A percentile compares a stretch with the other conserved stretches of the same genome.
These are phyloP conservation scores for Austrofundulus limnaeus DNA, from an alignment of 2,113 vertebrate species.

Conservation along the genomic window DNA sequence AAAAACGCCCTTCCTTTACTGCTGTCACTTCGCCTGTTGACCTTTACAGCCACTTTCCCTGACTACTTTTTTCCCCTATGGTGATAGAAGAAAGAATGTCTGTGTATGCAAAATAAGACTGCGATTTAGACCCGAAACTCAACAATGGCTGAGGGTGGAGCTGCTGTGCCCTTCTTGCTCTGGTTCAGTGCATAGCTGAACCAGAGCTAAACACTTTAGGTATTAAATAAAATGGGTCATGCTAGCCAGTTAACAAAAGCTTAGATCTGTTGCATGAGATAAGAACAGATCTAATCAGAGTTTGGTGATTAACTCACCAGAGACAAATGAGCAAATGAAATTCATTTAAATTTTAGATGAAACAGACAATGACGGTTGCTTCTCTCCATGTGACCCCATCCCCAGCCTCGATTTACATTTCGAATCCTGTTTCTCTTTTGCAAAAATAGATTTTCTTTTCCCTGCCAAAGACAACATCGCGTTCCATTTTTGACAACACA, in stretches of 20 bases:
- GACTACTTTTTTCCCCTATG: slow-evolving; percentile 60
- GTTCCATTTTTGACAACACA: slow-evolving; percentile 62
- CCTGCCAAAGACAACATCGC: slow-evolving; percentile 60
- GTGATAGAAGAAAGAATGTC: slow-evolving; percentile 67
- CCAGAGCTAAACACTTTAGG: no score
- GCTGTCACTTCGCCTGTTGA: slow-evolving; percentile 69
- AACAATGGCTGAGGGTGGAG: slow-evolving; percentile 73
- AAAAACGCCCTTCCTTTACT: slow-evolving; percentile 14
- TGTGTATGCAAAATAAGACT: slow-evolving; percentile 76
- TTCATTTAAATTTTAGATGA: slow-evolving; percentile 47
- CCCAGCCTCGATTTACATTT: slow-evolving; percentile 26
- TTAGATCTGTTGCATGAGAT: background rate
- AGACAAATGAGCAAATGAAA: slow-evolving; percentile 53
- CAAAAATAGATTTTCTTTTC: slow-evolving; percentile 73
- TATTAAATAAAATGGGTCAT: slow-evolving; percentile 16
- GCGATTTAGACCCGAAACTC: slow-evolving; percentile 61
- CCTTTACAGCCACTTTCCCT: slow-evolving; percentile 39
- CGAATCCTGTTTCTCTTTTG: slow-evolving; percentile 35
- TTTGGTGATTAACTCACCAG: slow-evolving; percentile 38
- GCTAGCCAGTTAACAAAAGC: slow-evolving; percentile 10
- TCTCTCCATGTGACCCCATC: slow-evolving; percentile 18
- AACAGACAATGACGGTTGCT: slow-evolving; percentile 27
- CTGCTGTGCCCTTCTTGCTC: slow-evolving; percentile 56
- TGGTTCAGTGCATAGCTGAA: slow-evolving; percentile 28
- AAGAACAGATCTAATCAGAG: slow-evolving; percentile 5